Evolutionary conservation across 2,888 invertebrate genomes (phyloP).

Genomic region (Dascillus cervinus): DNA sequence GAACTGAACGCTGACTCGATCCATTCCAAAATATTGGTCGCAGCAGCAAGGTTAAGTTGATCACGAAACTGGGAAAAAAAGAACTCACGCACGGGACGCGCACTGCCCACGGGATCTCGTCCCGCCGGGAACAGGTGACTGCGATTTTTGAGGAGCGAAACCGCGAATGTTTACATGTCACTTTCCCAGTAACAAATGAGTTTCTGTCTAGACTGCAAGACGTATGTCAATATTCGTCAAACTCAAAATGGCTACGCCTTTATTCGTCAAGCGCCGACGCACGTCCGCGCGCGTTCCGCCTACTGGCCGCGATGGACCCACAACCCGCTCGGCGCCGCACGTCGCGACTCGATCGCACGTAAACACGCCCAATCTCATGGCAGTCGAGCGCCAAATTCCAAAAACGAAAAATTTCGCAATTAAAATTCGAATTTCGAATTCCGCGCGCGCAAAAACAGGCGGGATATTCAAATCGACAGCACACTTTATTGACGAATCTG

Average conservation of each 20-base stretch:
- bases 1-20: too few species aligned
- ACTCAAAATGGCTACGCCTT: conserved; percentile 64
- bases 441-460: too few species aligned
- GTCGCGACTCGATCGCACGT: conserved; percentile 20
- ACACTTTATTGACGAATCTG: conserved; percentile 25
- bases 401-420: too few species aligned
- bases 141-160: conserved; percentile 15
- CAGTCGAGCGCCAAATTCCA: too few species aligned
- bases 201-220: conserved; percentile 45
- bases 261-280: conserved; percentile 31
- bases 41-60: conserved; percentile 17
- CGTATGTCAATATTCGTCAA: conserved; percentile 69
- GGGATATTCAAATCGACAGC: conserved; percentile 5
- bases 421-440: too few species aligned
- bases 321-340: conserved; percentile 13
- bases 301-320: conserved; percentile 3
- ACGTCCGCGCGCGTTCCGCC: conserved; percentile 11
- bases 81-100: conserved; percentile 3
- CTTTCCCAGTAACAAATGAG: conserved; percentile 44
- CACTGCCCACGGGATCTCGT: too few species aligned
- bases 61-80: conserved; percentile 11
- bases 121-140: conserved; percentile 37
- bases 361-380: conserved; percentile 35
- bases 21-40: too few species aligned
- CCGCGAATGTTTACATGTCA: conserved; percentile 44